A percentile compares a stretch with the other conserved stretches of the same genome.
Evolutionary conservation across 2,797 vertebrate genomes (phyloP).

Genomic region (Danio tinwini): DNA sequence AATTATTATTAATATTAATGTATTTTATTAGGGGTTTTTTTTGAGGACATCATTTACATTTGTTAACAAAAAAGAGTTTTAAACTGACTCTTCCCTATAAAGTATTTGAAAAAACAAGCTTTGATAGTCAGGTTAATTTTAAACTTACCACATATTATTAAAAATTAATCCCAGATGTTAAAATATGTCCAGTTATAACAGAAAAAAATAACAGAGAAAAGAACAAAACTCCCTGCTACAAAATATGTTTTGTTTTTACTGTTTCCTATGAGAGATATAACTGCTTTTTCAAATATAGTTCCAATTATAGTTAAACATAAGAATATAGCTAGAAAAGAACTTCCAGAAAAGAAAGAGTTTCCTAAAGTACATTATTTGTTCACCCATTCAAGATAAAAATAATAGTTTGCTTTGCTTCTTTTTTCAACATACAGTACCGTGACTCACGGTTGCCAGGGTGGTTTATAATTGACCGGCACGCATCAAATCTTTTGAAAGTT

Average conservation of each 20-base stretch:
- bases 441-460: background rate
- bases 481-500: conserved; percentile 21
- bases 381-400: background rate
- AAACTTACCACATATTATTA: background rate
- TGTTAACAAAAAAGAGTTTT: background rate
- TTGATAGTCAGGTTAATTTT: background rate
- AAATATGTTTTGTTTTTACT: background rate
- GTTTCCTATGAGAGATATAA: background rate
- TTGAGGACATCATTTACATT: background rate
- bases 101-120: background rate
- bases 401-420: background rate
- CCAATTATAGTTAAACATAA: background rate
- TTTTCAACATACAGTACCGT: background rate
- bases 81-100: background rate
- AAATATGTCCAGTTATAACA: background rate
- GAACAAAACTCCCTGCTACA: background rate
- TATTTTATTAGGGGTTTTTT: too few species aligned
- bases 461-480: conserved; percentile 16
- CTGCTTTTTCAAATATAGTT: too few species aligned
- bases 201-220: background rate
- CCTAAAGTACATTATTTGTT: background rate
- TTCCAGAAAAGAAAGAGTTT: background rate
- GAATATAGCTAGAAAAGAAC: conserved; percentile 2
- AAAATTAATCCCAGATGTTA: background rate
- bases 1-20: too few species aligned